Percentiles rank a stretch among this genome's conserved stretches.
phyloP scores from a whole-genome alignment of 2,888 invertebrate genomes.

The Colletes collaris region DNA sequence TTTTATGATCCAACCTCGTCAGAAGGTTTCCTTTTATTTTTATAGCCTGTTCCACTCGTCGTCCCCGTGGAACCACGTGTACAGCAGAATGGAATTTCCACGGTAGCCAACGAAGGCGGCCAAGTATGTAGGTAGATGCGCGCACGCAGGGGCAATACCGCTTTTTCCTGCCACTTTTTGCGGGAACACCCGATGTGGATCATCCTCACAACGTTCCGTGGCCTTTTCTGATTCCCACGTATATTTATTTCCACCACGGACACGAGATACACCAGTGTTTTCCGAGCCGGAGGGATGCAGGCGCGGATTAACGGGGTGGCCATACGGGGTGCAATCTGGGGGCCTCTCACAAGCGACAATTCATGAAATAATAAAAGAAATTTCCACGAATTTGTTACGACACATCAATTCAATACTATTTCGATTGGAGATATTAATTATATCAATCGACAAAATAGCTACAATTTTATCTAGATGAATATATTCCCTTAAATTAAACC shows the following conservation, averaged over 20 bases:
- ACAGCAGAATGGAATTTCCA: constrained; percentile 41
- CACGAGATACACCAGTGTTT: not conserved
- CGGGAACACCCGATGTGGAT: constrained; percentile 51
- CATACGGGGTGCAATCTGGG: too few relatives aligned
- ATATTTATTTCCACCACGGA: constrained; percentile 33
- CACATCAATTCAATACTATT: too few relatives aligned
- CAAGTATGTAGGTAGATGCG: constrained; percentile 5
- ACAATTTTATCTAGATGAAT: too few relatives aligned
- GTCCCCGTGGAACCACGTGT: constrained; percentile 13
- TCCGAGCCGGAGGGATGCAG: too few relatives aligned
- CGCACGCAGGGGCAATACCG: constrained; percentile 31
- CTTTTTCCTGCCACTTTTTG: constrained; percentile 59
- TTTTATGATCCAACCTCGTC: constrained; percentile 34
- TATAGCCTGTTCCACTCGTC: not conserved
- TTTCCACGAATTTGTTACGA: too few relatives aligned
- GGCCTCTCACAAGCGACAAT: too few relatives aligned
- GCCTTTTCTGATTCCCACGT: constrained; percentile 50
- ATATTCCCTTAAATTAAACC: too few relatives aligned
- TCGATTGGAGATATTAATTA: too few relatives aligned
- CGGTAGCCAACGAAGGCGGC: constrained; percentile 22
- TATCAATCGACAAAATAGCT: too few relatives aligned
- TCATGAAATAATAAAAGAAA: too few relatives aligned
- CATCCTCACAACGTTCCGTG: constrained; percentile 39
- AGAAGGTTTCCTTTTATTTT: constrained; percentile 41
- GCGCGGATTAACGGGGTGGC: too few relatives aligned